Base-by-base conservation (phyloP, 2,888 invertebrate species). In the Homarus gammarus region DNA sequence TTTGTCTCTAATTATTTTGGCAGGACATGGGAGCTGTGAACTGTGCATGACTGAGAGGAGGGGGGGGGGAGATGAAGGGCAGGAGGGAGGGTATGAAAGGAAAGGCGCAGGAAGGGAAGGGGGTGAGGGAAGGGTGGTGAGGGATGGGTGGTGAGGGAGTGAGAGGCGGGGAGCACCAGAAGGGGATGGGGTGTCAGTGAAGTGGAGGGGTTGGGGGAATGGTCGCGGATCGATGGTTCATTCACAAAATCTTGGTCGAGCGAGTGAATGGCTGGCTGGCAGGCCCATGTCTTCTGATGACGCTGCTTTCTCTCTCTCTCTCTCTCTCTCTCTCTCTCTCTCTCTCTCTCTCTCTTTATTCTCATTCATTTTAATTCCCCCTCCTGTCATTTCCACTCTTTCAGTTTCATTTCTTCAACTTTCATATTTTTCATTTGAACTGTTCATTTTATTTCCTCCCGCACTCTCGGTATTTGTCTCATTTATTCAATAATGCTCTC, bases 261-360 rank as follows among this genome's bases (percentile, higher is more conserved):
- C 1, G 64, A 64, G 64, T 64, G 64, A 64, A 64, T 64, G 64
- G 64, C 64, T 56, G 56, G 56, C 15, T 1, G 56, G 10, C n/a
- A n/a, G 22, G 22, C 70, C 38, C 22, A 15, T 73, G 6, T 36
- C 8, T 15, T 8, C 22, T 38, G 10, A 18, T 10, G 22, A 18
- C 10, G 15, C 10, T 38, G n/a, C 73, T 73, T 38, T 75, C 75
- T 44, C 75, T 44, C 44, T 44, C 75, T 73, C 73, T 73, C 40
- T 73, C 44, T 44, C 75, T 75, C 75, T 44, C 49, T 44, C 75
- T 75, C 44, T 75, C 44, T 44, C 44, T 75, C 75, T 75, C 44
- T 75, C 75, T 75, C 75, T 75, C 75, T 75, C 75, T 75, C 75
- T 75, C 75, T 75, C 44, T 75, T 44, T 75, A 44, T n/a, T 0